Evolutionary conservation across 1,140 invertebrate genomes (phyloP), one percentile per base, ranked within the genome.

Genomic region (Teleopsis dalmanni): DNA sequence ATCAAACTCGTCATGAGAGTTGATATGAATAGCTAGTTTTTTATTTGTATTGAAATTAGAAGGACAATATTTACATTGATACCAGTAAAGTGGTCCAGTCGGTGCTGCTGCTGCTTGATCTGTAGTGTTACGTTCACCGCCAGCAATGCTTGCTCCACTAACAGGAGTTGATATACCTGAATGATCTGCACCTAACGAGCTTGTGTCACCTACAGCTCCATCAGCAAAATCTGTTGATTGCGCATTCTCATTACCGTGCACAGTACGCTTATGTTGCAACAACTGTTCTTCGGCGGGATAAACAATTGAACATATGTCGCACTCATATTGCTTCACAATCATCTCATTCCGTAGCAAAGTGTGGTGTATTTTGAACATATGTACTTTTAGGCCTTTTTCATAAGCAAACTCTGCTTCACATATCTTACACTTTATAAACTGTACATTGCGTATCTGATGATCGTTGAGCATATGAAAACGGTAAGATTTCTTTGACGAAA

Each of bases 1-100:
- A 37, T 71, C 67, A 19, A 71, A 66, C 54, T 71, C 68, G 40
- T 67, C 60, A 38, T 71, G 68, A 16, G 63, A 68, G 25, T 71
- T 71, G 6, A 71, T 70, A 52, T 71, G 68, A 9, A 71, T 70
- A 37, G 68, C 68, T 43, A 71, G 55, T 42, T 71, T 71, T 38
- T 71, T 71, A 45, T 66, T 67, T 18, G 67, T 67, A 38, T 71
- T 65, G 33, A 71, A 71, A 22, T 69, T 67, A 18, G 63, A 63
- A 22, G 65, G 62, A 51, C 68, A 71, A 47, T 68, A 71, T 38
- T 70, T 66, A 57, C 68, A 71, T 42, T 71, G 68, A 33, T 66
- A 71, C 67, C 67, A 69, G 26, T 66, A 69, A 2, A 66, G 43
- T 0, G 65, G 65, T 13, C 57, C 47, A 7, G 18, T 19, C 33